Evolutionary conservation across 2,113 vertebrate species (phyloP), one percentile per base, ranked within the genome.

Genomic region (Hippolais icterina): DNA sequence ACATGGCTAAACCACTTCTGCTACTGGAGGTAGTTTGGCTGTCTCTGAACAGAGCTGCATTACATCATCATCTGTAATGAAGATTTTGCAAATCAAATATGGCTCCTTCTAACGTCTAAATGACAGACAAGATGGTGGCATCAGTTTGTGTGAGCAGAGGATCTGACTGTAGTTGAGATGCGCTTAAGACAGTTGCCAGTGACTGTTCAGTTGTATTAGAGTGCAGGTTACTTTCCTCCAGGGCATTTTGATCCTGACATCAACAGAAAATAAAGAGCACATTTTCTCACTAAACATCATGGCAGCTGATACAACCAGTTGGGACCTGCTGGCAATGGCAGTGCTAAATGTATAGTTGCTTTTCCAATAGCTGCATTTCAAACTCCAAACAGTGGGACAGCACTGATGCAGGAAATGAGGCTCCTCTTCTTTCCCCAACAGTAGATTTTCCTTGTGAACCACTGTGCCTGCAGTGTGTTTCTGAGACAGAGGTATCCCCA

Each of bases 281-380:
- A 35, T 77, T 76, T 81, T 57, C 79, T 86, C 59, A 27, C 56
- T 69, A 35, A 53, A 56, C 24, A 52, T 35, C 59, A 27, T 8
- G 75, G 65, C 61, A 57, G 57, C 37, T 35, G 50, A 21, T 69
- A 50, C 29, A 63, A 29, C 46, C 1, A 2, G 23, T 19, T 28
- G 28, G 59, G 39, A 46, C 71, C 65, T 10, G 11, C 7, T 23
- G 27, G 23, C 0, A 0, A 11, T 22, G 65, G 41, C 42, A 24
- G 22, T 8, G 47, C 28, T 47, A 28, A 50, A 54, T 42, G 65
- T 53, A 35, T 5, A 12, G 14, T 24, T 5, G 11, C 9, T 80
- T 89, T 89, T 75, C 68, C 39, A 42, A 15, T 3, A 71, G 52
- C 52, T 31, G 33, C 15, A 1, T 31, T 86, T 86, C 33, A 10